Conservation (phyloP, 2,113 vertebrate species). For the Notiomystis cincta region DNA sequence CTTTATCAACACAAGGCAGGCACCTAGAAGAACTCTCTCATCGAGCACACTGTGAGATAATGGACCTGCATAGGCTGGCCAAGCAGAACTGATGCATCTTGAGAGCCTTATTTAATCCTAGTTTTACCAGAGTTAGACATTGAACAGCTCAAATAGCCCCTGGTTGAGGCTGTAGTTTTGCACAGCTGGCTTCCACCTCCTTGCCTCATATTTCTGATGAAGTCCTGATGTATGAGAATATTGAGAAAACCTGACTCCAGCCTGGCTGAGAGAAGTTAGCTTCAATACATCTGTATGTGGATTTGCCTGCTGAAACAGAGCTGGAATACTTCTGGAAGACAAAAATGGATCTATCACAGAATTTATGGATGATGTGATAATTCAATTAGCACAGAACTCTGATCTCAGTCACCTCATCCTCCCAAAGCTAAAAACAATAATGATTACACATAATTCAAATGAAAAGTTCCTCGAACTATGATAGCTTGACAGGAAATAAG, state of each 20-base stretch:
- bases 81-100: neutral
- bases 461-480: neutral
- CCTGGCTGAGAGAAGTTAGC: neutral
- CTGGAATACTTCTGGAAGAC: neutral
- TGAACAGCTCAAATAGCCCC: neutral
- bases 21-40: neutral
- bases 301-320: neutral
- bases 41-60: neutral
- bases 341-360: neutral
- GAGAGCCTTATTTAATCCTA: neutral
- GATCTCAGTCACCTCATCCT: neutral
- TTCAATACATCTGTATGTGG: neutral
- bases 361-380: neutral
- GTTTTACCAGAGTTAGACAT: neutral
- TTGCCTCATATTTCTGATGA: neutral
- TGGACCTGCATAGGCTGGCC: neutral
- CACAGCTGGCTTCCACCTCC: neutral
- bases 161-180: neutral
- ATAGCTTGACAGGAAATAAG: neutral
- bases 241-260: neutral
- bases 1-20: neutral
- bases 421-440: neutral
- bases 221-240: fast-evolving
- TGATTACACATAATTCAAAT: neutral
- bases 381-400: neutral